Evolutionary conservation across 2,888 invertebrate species (phyloP).

Genomic region (Augiades crinisus): DNA sequence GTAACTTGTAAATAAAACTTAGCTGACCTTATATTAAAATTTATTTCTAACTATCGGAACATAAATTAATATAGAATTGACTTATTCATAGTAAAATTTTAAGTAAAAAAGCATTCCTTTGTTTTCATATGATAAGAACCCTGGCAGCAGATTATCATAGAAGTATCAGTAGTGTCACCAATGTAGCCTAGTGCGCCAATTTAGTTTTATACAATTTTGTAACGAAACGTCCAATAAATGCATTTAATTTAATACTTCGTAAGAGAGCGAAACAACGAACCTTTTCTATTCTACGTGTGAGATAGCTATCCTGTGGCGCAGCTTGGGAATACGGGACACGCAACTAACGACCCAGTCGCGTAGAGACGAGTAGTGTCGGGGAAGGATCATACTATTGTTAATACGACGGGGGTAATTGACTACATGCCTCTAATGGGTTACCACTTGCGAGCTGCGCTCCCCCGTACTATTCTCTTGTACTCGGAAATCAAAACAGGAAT

Average conservation of each 20-base stretch:
- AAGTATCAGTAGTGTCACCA: constrained; percentile 14
- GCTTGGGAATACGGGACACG: constrained; percentile 6
- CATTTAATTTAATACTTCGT: constrained; percentile 22
- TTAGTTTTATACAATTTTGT: constrained; percentile 26
- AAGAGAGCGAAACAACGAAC: constrained; percentile 21
- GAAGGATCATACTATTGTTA: constrained; percentile 17
- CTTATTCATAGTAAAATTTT: constrained; percentile 19
- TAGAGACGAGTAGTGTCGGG: constrained; percentile 9
- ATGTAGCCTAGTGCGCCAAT: constrained; percentile 10
- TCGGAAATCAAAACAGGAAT: constrained; percentile 27
- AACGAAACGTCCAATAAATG: constrained; percentile 25
- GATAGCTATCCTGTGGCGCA: constrained; percentile 1
- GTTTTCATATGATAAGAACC: constrained; percentile 19
- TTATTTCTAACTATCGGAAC: constrained; percentile 22
- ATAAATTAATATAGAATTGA: constrained; percentile 22
- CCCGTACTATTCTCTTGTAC: constrained; percentile 26
- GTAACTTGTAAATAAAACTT: constrained; percentile 53
- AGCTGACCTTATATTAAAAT: constrained; percentile 24
- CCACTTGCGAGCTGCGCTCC: constrained; percentile 29
- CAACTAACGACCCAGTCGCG: constrained; percentile 17
- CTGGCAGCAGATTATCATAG: constrained; percentile 15
- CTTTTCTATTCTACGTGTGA: background rate
- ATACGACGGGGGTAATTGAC: constrained; percentile 33
- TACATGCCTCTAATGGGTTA: constrained; percentile 38
- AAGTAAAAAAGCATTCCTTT: constrained; percentile 19